Evolutionary conservation across 2,113 vertebrate genomes (phyloP).

Genomic region (Naja naja): DNA sequence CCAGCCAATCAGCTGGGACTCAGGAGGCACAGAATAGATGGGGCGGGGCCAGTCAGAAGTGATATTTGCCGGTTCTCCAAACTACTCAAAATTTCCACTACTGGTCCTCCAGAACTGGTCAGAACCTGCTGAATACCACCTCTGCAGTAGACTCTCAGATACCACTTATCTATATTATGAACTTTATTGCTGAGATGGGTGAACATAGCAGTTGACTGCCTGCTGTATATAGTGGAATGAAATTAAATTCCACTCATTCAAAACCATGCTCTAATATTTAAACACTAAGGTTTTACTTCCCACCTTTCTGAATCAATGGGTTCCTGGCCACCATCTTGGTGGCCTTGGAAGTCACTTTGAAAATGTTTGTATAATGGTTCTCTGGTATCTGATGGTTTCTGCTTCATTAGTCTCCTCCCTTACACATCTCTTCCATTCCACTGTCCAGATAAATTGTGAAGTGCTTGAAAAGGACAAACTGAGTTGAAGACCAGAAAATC

Average conservation of each 20-base stretch:
- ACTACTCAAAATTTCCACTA: too few species aligned
- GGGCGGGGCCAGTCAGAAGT: too few species aligned
- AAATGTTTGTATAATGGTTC: background rate
- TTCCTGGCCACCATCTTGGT: background rate
- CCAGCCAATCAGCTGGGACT: too few species aligned
- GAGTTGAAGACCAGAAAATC: too few species aligned
- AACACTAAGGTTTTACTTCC: background rate
- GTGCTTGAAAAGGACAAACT: background rate
- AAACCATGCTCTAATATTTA: background rate
- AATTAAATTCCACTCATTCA: background rate
- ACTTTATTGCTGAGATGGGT: background rate
- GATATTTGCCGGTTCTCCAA: too few species aligned
- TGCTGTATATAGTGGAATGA: background rate
- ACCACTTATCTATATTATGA: background rate
- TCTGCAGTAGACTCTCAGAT: background rate
- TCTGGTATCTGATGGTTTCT: background rate
- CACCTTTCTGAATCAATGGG: background rate
- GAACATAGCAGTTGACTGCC: background rate
- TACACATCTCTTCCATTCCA: background rate
- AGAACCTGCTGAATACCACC: too few species aligned
- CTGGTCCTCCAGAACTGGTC: too few species aligned
- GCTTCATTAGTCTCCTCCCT: background rate
- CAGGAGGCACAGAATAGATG: too few species aligned
- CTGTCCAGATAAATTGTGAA: background rate
- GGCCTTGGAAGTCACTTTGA: background rate